A percentile compares a stretch with the other conserved stretches of the same genome.
Conservation (phyloP, 2,888 invertebrate genomes). For the Empis livida region DNA sequence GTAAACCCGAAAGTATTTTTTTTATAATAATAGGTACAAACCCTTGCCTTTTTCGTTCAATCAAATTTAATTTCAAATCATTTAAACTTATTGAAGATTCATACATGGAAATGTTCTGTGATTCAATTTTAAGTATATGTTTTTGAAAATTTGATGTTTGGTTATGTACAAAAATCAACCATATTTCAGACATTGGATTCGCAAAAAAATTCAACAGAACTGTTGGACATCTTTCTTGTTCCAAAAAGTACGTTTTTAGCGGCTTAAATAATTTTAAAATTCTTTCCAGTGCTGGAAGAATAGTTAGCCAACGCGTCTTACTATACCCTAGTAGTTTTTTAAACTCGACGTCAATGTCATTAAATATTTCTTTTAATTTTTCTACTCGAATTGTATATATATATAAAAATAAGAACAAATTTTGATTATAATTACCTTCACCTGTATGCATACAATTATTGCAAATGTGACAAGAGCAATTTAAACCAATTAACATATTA, state of each 20-base stretch:
- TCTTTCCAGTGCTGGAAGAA: constrained; percentile 1
- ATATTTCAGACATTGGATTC: no score
- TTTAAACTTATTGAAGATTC: neutral
- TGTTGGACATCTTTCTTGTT: constrained; percentile 3
- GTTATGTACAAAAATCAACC: no score
- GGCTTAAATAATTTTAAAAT: constrained; percentile 3
- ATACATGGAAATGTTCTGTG: neutral
- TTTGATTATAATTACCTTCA: constrained; percentile 5
- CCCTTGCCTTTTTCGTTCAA: neutral
- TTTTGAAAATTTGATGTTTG: neutral
- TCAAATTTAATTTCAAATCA: neutral
- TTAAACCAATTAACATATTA: constrained; percentile 6
- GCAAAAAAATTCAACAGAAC: no score
- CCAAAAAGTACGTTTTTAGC: constrained; percentile 4
- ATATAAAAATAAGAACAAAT: constrained; percentile 3
- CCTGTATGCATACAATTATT: constrained; percentile 5
- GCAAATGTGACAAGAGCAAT: constrained; percentile 5
- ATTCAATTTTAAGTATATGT: neutral
- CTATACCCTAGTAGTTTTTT: constrained; percentile 3
- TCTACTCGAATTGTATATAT: constrained; percentile 5
- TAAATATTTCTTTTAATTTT: neutral
- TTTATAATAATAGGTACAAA: neutral
- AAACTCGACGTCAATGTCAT: constrained; percentile 2
- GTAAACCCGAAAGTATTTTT: neutral
- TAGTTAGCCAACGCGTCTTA: constrained; percentile 3